Conservation (phyloP, 2,797 vertebrate species). For the Aulostomus chinensis region DNA sequence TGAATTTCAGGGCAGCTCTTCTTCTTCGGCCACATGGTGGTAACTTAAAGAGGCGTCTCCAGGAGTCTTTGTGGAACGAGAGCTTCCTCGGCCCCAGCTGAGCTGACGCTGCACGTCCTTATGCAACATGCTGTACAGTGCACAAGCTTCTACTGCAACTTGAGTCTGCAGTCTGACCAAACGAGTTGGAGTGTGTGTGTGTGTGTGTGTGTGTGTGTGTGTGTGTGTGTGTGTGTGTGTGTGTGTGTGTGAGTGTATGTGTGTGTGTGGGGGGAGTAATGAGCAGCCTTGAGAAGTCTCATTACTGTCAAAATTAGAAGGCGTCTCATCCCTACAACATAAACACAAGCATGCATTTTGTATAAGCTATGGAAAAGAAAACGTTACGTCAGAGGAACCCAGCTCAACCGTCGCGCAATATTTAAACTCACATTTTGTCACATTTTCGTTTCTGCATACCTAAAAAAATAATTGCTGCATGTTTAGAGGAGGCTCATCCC, state of each 20-base stretch:
- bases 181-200: too few species aligned
- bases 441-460: too few species aligned
- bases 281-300: conserved; percentile 2
- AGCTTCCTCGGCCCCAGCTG: conserved; percentile 27
- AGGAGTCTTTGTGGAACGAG: conserved; percentile 36
- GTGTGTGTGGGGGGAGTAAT: too few species aligned
- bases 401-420: too few species aligned
- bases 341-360: conserved; percentile 8
- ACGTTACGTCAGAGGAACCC: too few species aligned
- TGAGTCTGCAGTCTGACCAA: conserved; percentile 1
- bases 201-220: too few species aligned
- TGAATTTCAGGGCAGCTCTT: too few species aligned
- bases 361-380: conserved; percentile 4
- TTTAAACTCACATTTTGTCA: too few species aligned
- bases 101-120: conserved; percentile 35
- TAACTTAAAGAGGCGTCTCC: conserved; percentile 31
- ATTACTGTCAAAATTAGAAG: not conserved
- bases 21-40: conserved; percentile 13
- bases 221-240: too few species aligned
- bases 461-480: too few species aligned
- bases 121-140: conserved; percentile 38
- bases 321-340: not conserved
- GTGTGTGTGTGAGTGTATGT: too few species aligned
- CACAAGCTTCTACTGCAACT: conserved; percentile 30
- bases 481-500: too few species aligned